Evolutionary conservation across 2,797 vertebrate genomes (phyloP), one percentile per base, ranked within the genome.

Genomic region (Neoniphon sammara): DNA sequence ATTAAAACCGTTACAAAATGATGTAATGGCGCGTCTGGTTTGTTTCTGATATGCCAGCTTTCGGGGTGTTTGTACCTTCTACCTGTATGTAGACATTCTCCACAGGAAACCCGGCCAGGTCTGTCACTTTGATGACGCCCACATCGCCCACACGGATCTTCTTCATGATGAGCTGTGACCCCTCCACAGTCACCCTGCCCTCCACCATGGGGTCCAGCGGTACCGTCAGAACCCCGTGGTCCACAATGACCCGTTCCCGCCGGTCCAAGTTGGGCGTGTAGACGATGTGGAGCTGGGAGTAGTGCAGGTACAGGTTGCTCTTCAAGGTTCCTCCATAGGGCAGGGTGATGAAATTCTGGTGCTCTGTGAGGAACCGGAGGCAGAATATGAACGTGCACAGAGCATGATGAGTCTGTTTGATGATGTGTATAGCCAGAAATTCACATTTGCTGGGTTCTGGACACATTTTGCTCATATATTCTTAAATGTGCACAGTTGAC

Each of bases 81-180:
- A 94, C 94, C 75, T 0, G 93, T n/a, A 94, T 21, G 85, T 94
- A 86, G 63, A 92, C 58, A 1, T 90, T 63, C 63, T 92, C 91
- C 66, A 95, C 93, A n/a, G 81, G 66, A 50, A 92, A 93, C 7
- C 92, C 93, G 1, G 71, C 77, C 73, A 91, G 85, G 82, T 95
- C 94, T 0, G 87, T 92, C 46, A 95, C 82, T 55, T 60, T 90
- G 84, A 94, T 94, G 67, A 89, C 44, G 0, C 94, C 94, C 0
- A 12, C 34, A 76, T 95, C 94, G 0, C 83, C 46, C 39, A 63
- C 31, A 0, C 67, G 77, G 63, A 92, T 73, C 54, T 88, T 91
- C 85, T 93, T 92, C 77, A 95, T 27, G 71, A 60, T 70, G 72
- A 93, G 87, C 77, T 82, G 39, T 0, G 93, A 91, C 0, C 88